phyloP scores from a whole-genome alignment of 2,113 vertebrate genomes.

The Onychostoma macrolepis region DNA sequence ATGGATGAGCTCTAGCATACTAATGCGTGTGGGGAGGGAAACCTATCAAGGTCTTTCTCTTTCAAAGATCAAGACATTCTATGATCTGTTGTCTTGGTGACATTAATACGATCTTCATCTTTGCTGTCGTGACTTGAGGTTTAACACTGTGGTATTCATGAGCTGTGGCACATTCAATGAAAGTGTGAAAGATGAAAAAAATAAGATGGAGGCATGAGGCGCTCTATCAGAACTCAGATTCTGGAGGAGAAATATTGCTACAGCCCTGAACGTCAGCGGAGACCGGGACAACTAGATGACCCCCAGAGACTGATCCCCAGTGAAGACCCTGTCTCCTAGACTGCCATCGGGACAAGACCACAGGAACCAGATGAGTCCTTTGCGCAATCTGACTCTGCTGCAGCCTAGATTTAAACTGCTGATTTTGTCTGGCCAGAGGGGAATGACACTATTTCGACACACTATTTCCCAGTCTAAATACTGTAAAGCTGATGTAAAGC shows the following conservation, averaged over 20 bases:
- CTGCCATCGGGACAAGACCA: no score
- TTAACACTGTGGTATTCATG: slow-evolving; percentile 12
- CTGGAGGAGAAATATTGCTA: neutral
- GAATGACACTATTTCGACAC: no score
- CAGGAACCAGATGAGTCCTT: no score
- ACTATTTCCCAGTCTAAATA: no score
- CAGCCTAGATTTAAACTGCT: no score
- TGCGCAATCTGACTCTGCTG: no score
- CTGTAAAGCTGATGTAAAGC: no score
- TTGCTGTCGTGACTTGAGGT: slow-evolving; percentile 18
- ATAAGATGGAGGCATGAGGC: neutral
- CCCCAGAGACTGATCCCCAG: no score
- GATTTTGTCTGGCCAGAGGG: no score
- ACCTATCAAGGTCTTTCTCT: slow-evolving; percentile 11
- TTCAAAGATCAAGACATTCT: slow-evolving; percentile 42
- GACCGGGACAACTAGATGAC: no score
- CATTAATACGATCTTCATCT: slow-evolving; percentile 42
- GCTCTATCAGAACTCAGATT: neutral
- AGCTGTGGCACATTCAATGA: neutral
- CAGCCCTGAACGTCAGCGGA: no score
- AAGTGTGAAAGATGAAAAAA: slow-evolving; percentile 7
- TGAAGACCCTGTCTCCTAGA: no score
- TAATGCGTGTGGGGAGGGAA: neutral
- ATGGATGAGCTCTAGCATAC: neutral
- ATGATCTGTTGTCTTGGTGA: slow-evolving; percentile 19